Evolutionary conservation across 2,797 vertebrate species (phyloP).

Genomic region (Lepidocolaptes lacrymiger): DNA sequence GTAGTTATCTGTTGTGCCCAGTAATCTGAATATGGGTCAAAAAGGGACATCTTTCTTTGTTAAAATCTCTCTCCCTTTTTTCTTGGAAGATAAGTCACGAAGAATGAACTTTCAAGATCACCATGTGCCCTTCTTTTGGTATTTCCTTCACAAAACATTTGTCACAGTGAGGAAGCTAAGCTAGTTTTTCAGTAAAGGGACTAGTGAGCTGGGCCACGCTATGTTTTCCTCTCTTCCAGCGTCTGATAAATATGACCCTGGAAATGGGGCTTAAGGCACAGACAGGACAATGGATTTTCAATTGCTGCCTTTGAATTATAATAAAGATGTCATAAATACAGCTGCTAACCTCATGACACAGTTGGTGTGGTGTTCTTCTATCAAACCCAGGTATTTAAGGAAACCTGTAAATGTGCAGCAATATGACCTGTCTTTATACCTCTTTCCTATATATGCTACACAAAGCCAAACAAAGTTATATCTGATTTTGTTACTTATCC

Average conservation of each 20-base stretch:
- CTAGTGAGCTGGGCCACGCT: background rate
- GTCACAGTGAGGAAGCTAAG: background rate
- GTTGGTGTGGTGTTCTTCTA: background rate
- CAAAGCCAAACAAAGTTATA: background rate
- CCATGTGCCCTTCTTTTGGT: background rate
- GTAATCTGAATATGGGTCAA: background rate
- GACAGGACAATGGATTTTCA: background rate
- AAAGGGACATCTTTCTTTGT: background rate
- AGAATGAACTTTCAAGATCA: background rate
- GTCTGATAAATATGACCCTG: background rate
- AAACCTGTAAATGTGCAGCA: background rate
- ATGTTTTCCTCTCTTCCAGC: background rate
- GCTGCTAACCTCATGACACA: background rate
- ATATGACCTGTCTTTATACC: background rate
- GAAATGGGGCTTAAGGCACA: background rate
- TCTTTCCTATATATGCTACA: background rate
- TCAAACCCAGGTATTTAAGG: background rate
- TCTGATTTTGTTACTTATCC: background rate
- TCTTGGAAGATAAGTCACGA: background rate
- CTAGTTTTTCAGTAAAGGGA: background rate
- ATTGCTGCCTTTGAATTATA: background rate
- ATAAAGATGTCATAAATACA: background rate
- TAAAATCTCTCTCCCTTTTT: background rate
- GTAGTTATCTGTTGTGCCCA: background rate
- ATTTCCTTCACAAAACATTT: background rate